These are phyloP conservation scores for Sarcophilus harrisii DNA, from an alignment of 2,797 vertebrate species.

Conservation along the genomic window DNA sequence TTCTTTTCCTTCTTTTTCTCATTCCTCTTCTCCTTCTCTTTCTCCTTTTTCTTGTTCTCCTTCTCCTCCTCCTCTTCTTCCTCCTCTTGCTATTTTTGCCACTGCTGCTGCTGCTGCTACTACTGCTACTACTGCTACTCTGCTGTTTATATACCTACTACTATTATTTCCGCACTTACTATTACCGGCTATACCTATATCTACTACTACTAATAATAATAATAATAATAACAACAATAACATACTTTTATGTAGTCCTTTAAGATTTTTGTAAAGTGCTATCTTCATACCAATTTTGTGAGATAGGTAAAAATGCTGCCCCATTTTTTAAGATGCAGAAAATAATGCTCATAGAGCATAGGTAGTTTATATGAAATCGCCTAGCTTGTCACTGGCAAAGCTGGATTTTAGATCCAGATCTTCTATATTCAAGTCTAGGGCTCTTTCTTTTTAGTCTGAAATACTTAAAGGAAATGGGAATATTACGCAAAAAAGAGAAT, in stretches of 20 bases:
- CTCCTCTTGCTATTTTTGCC: too few species aligned
- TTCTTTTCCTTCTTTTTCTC: too few species aligned
- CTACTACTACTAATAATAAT: background rate
- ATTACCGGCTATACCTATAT: too few species aligned
- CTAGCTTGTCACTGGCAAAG: background rate
- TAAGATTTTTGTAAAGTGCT: background rate
- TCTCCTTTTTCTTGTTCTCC: too few species aligned
- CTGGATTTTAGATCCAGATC: background rate
- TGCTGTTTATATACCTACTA: background rate
- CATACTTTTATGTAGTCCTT: background rate
- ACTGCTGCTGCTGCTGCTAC: too few species aligned
- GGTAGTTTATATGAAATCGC: background rate
- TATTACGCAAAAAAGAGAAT: background rate
- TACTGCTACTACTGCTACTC: background rate
- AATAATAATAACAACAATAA: background rate
- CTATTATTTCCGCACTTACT: background rate
- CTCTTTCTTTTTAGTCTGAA: background rate
- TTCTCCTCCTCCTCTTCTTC: too few species aligned
- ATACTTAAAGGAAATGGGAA: background rate
- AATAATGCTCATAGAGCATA: background rate
- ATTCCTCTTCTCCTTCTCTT: too few species aligned
- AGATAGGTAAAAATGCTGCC: background rate
- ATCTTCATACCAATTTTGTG: background rate
- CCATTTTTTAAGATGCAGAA: background rate
- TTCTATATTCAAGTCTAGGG: background rate